Conservation (phyloP, 2,113 vertebrate genomes). For the Ochotona curzoniae region DNA sequence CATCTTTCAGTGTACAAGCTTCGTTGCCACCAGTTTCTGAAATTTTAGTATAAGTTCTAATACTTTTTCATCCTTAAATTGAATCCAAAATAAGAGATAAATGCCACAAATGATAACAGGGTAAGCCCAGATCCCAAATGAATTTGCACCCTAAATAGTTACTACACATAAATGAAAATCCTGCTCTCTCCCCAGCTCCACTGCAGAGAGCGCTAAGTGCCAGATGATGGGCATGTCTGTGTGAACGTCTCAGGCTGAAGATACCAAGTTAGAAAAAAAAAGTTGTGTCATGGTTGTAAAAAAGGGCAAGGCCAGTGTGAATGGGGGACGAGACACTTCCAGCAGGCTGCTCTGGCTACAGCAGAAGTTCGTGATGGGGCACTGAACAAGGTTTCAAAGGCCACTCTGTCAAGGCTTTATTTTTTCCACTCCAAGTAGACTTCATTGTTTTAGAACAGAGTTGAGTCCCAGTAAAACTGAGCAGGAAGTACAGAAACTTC, state of each 20-base stretch:
- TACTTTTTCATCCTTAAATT: slow-evolving; percentile 47
- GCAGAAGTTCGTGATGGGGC: neutral
- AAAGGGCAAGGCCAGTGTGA: neutral
- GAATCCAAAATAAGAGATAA: neutral
- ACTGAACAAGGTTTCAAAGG: neutral
- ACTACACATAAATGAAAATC: neutral
- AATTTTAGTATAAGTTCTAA: neutral
- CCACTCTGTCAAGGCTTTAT: neutral
- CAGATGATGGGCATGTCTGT: neutral
- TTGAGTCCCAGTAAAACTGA: neutral
- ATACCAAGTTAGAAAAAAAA: neutral
- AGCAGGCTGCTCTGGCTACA: neutral
- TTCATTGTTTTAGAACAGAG: neutral
- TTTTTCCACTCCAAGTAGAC: neutral
- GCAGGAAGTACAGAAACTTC: neutral
- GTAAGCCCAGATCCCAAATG: neutral
- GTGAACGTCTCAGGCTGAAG: neutral
- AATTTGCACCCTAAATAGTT: neutral
- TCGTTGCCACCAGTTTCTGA: neutral
- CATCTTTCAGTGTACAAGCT: neutral
- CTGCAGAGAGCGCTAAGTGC: neutral
- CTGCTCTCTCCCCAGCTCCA: neutral
- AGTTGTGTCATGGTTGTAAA: neutral
- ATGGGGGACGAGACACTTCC: neutral
- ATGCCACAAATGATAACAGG: neutral